phyloP scores from a whole-genome alignment of 1,140 invertebrate species.

The Gerris buenoi region DNA sequence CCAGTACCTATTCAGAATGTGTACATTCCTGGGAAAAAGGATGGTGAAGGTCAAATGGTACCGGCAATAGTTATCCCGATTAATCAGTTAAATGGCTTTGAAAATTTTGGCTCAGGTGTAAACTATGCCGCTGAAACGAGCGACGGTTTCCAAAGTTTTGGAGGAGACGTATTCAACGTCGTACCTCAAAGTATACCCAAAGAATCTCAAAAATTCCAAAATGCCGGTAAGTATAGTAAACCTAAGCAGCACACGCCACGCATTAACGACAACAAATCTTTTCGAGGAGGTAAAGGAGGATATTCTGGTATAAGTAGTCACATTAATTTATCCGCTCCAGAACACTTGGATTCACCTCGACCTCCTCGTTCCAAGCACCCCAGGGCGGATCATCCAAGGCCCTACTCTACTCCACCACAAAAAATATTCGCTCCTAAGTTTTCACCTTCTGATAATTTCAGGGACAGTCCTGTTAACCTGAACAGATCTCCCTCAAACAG shows the following conservation, averaged over 20 bases:
- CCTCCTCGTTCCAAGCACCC: background rate
- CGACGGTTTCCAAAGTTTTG: background rate
- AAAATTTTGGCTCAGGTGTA: background rate
- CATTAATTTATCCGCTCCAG: background rate
- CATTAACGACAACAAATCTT: background rate
- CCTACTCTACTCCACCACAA: background rate
- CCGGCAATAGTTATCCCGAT: conserved; percentile 12
- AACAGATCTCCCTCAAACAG: background rate
- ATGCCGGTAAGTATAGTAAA: background rate
- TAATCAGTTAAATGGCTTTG: background rate
- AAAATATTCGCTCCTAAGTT: background rate
- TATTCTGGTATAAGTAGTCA: background rate
- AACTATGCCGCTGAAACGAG: background rate
- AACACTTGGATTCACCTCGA: background rate
- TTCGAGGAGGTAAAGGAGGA: background rate
- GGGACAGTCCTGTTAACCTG: background rate
- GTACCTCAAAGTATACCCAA: background rate
- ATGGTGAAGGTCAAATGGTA: conserved; percentile 11
- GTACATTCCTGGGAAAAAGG: conserved; percentile 8
- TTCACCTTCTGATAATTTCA: background rate
- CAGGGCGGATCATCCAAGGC: background rate
- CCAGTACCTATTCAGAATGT: conserved; percentile 8
- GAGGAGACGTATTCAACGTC: conserved; percentile 2
- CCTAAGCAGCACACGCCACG: background rate
- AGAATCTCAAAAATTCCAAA: background rate